Base-by-base conservation (phyloP, 2,888 invertebrate genomes). In the Podabrus alpinus region DNA sequence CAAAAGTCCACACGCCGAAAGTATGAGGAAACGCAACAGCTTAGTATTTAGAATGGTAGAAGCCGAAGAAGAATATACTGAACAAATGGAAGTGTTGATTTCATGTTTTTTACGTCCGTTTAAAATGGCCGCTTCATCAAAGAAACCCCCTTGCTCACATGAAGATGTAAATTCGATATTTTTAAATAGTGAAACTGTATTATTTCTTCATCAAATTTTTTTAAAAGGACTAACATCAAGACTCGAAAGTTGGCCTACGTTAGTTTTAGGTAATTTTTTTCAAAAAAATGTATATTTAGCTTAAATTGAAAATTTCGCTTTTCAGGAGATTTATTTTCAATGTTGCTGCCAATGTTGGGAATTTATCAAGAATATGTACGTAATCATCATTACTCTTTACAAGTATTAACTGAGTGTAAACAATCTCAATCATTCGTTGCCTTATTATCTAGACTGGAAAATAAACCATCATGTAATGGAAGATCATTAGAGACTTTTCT, bases 311-410 rank as follows among this genome's bases (percentile, higher is more conserved):
- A 3, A 13, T 29, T 24, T 62, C 15, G 62, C 1, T 19, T 81
- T 81, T 79, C 89, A 96, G 96, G 96, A 85, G 97, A 97, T 88
- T 90, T 97, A 85, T 97, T 97, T 89, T 96, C 97, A 87, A 97
- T 97, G 95, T 90, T 97, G 83, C 91, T 97, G 79, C 97, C 97
- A 69, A 97, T 97, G 97, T 89, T 97, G 88, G 95, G 94, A 82
- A 97, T 97, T 85, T 97, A 97, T 88, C 97, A 97, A 88, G 97
- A 97, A 89, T 97, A 97, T 87, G 97, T 97, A 69, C 89, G 97
- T 75, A 97, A 97, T 88, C 97, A 97, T 86, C 97, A 97, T 88
- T 97, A 96, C 89, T 96, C 96, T 79, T 91, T 97, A 72, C 97
- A 97, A 88, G 94, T 95, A 21, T 90, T 97, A 78, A 96, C 97